A percentile compares a stretch with the other conserved stretches of the same genome.
Evolutionary conservation across 23 tunicate species (phyloP).

Genomic region (Clavelina lepadiformis): DNA sequence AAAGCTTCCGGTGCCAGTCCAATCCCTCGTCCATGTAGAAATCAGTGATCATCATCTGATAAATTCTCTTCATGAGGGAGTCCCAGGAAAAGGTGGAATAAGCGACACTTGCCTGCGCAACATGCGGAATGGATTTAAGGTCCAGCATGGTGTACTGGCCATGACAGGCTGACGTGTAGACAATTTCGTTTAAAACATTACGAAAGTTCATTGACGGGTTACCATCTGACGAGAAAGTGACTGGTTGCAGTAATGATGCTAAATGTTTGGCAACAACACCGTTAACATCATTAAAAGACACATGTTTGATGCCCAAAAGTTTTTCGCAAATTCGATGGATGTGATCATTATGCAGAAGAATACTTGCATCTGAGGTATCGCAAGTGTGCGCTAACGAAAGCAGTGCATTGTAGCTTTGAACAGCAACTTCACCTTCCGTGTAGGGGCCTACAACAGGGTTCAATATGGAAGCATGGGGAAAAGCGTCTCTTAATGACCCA

Average conservation of each 20-base stretch:
- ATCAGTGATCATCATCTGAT: slow-evolving; percentile 77
- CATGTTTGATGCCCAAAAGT: slow-evolving; percentile 49
- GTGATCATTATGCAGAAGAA: slow-evolving; percentile 60
- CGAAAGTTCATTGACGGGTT: not conserved
- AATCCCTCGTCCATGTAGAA: slow-evolving; percentile 70
- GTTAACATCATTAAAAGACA: slow-evolving; percentile 73
- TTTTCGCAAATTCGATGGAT: slow-evolving; percentile 56
- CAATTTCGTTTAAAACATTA: slow-evolving; percentile 33
- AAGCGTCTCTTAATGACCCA: slow-evolving; percentile 57
- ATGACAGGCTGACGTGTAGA: slow-evolving; percentile 25
- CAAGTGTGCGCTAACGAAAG: slow-evolving; percentile 58
- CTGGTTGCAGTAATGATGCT: slow-evolving; percentile 75
- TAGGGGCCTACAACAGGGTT: slow-evolving; percentile 79
- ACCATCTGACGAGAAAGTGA: not conserved
- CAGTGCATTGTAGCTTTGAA: slow-evolving; percentile 88
- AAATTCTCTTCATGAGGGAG: slow-evolving; percentile 42
- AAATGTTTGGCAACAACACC: slow-evolving; percentile 59
- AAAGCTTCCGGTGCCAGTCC: slow-evolving; percentile 45
- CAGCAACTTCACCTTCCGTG: slow-evolving; percentile 91
- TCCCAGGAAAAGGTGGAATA: slow-evolving; percentile 74
- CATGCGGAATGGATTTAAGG: slow-evolving; percentile 53
- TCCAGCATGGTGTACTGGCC: slow-evolving; percentile 59
- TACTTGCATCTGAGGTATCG: slow-evolving; percentile 39
- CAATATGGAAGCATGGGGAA: slow-evolving; percentile 41
- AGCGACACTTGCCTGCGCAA: slow-evolving; percentile 45